These are phyloP conservation scores for Tortrix viridana DNA, from an alignment of 2,888 invertebrate genomes.

Conservation along the genomic window DNA sequence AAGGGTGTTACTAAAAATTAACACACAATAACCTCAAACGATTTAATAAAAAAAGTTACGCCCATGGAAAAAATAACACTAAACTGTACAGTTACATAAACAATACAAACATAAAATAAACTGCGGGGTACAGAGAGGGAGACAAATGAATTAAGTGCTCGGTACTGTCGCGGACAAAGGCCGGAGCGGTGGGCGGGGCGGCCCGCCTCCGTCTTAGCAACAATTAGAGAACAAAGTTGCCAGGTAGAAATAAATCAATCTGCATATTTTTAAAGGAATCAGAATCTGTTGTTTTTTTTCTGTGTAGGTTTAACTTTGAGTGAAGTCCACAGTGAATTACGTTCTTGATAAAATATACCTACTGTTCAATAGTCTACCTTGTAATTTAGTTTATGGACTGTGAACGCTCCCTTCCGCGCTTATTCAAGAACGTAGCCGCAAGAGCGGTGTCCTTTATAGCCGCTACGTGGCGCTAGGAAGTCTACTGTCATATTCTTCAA, in stretches of 20 bases:
- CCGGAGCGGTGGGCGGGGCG: slow-evolving; percentile 70
- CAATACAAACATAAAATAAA: slow-evolving; percentile 75
- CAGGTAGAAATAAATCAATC: slow-evolving; percentile 71
- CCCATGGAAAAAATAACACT: slow-evolving; percentile 30
- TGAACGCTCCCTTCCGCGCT: too few species aligned
- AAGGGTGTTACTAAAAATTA: background rate
- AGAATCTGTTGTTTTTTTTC: slow-evolving; percentile 16
- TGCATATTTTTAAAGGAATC: slow-evolving; percentile 53
- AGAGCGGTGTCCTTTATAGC: too few species aligned
- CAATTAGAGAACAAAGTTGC: slow-evolving; percentile 71
- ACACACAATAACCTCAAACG: slow-evolving; percentile 20
- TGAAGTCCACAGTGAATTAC: too few species aligned
- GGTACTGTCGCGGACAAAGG: slow-evolving; percentile 68
- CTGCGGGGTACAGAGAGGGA: slow-evolving; percentile 60
- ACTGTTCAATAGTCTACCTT: too few species aligned
- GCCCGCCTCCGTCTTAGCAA: slow-evolving; percentile 69
- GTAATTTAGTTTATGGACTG: too few species aligned
- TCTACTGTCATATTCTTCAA: too few species aligned
- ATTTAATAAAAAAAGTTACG: slow-evolving; percentile 26
- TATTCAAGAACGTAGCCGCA: too few species aligned
- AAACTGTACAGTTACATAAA: slow-evolving; percentile 66
- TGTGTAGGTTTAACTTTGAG: slow-evolving; percentile 3
- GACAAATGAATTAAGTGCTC: slow-evolving; percentile 56
- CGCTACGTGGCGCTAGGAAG: too few species aligned
- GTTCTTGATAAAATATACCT: too few species aligned